phyloP scores from a whole-genome alignment of 2,113 vertebrate species.

The Catharus bicknelli region DNA sequence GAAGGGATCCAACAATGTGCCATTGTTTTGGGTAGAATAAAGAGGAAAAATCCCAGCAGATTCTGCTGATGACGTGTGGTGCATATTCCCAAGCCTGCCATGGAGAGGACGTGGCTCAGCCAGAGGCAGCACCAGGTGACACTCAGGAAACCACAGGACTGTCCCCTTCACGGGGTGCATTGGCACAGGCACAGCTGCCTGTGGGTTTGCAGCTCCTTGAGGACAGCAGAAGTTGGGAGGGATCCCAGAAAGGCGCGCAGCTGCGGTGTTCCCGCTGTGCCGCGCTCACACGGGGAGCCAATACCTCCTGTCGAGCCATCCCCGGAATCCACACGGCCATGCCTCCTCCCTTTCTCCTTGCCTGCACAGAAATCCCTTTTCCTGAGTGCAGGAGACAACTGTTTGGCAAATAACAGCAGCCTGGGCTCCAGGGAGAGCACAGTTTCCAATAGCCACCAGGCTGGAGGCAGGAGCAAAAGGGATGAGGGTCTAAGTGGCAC shows the following conservation, averaged over 20 bases:
- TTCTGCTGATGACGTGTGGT: background rate
- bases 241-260: background rate
- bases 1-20: background rate
- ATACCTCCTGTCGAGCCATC: background rate
- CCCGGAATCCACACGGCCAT: fast-evolving
- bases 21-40: background rate
- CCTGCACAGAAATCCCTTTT: background rate
- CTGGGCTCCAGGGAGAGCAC: background rate
- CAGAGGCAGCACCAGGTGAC: background rate
- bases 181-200: background rate
- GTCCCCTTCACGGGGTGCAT: background rate
- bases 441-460: background rate
- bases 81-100: background rate
- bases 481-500: background rate
- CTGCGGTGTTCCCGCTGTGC: background rate
- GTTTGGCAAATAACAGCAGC: background rate
- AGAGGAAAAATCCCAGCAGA: background rate
- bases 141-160: fast-evolving
- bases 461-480: background rate
- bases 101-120: fast-evolving
- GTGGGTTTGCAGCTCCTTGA: background rate
- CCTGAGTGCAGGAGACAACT: background rate
- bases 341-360: background rate
- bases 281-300: fast-evolving
- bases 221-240: background rate